Conservation (phyloP, 2,113 vertebrate genomes). For the Ascaphus truei region DNA sequence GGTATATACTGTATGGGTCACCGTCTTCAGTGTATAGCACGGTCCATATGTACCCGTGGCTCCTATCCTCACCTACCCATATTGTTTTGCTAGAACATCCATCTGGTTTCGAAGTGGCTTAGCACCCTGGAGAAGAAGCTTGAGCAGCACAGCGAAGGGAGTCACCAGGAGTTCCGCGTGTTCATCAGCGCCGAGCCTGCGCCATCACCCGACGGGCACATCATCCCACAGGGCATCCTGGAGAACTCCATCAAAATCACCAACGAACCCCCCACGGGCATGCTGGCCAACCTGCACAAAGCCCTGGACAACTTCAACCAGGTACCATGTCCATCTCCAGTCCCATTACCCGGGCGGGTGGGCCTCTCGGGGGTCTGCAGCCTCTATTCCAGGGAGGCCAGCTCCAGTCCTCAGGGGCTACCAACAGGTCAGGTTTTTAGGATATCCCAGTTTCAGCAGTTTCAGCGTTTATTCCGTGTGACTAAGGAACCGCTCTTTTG, state of each 20-base stretch:
- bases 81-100: slow-evolving; percentile 95
- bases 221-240: slow-evolving; percentile 91
- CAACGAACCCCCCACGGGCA: slow-evolving; percentile 81
- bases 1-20: too few relatives aligned
- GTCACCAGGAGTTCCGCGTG: slow-evolving; percentile 74
- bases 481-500: too few relatives aligned
- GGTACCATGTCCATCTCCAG: slow-evolving; percentile 59
- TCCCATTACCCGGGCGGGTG: neutral
- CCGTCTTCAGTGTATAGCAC: too few relatives aligned
- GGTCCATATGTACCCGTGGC: too few relatives aligned
- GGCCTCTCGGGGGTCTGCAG: too few relatives aligned
- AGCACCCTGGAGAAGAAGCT: slow-evolving; percentile 83
- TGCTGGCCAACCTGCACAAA: slow-evolving; percentile 91
- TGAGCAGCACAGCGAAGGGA: slow-evolving; percentile 71
- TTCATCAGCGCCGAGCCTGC: slow-evolving; percentile 90
- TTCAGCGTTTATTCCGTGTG: too few relatives aligned
- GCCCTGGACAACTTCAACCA: slow-evolving; percentile 93
- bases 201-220: slow-evolving; percentile 68
- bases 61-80: too few relatives aligned
- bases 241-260: slow-evolving; percentile 93
- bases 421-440: too few relatives aligned
- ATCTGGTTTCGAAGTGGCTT: slow-evolving; percentile 90
- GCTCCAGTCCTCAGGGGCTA: too few relatives aligned
- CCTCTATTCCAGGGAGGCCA: too few relatives aligned
- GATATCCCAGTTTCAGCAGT: too few relatives aligned